Percentiles rank a stretch among this genome's conserved stretches.
Conservation (phyloP, 2,888 invertebrate species). For the Epinotia nisella region DNA sequence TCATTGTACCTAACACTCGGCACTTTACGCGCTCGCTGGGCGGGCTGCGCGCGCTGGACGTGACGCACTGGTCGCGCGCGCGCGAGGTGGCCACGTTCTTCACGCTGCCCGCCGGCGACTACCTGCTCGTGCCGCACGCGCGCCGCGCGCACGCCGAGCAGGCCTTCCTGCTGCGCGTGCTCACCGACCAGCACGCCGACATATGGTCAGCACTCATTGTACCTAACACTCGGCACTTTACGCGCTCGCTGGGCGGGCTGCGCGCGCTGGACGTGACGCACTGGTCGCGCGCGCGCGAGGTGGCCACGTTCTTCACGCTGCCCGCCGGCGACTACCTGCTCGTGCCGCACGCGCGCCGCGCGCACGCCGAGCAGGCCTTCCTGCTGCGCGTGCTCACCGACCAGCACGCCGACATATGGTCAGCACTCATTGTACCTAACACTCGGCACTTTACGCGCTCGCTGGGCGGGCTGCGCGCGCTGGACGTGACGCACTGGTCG, state of each 20-base stretch:
- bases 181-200: constrained; percentile 89
- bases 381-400: constrained; percentile 89
- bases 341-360: constrained; percentile 88
- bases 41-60: constrained; percentile 83
- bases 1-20: too few relatives aligned
- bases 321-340: constrained; percentile 90
- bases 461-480: constrained; percentile 70
- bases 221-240: too few relatives aligned
- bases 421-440: too few relatives aligned
- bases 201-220: constrained; percentile 88
- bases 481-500: constrained; percentile 87
- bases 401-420: constrained; percentile 90
- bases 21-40: too few relatives aligned
- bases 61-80: constrained; percentile 86
- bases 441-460: too few relatives aligned
- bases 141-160: constrained; percentile 88
- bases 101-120: constrained; percentile 89
- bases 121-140: constrained; percentile 90
- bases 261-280: constrained; percentile 87
- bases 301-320: constrained; percentile 89
- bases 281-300: constrained; percentile 87
- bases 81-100: constrained; percentile 90
- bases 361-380: constrained; percentile 89
- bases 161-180: constrained; percentile 88
- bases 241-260: constrained; percentile 53